A percentile compares a stretch with the other conserved stretches of the same genome.
phyloP scores from a whole-genome alignment of 2,888 invertebrate species.

The Rotaria socialis region DNA sequence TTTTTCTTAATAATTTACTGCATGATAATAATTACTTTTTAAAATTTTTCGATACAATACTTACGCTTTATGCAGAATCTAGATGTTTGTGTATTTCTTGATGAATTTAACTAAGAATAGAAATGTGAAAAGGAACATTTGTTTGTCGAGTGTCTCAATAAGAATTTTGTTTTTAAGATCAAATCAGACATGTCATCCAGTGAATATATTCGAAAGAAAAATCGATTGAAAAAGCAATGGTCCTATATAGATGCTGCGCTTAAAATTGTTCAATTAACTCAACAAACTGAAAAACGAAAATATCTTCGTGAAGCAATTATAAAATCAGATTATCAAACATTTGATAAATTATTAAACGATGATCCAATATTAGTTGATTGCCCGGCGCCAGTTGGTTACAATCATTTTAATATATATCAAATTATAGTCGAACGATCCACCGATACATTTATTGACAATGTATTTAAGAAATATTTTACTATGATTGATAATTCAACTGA shows the following conservation, averaged over 20 bases:
- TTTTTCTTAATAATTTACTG: not conserved
- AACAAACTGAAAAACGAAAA: not conserved
- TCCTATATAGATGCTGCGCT: not conserved
- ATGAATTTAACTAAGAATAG: too few species aligned
- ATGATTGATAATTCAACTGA: not conserved
- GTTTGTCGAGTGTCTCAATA: too few species aligned
- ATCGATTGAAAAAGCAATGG: constrained; percentile 4
- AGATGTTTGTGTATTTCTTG: too few species aligned
- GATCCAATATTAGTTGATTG: not conserved
- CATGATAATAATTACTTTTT: not conserved
- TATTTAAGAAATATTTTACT: not conserved
- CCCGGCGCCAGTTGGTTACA: not conserved
- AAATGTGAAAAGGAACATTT: too few species aligned
- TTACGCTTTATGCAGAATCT: too few species aligned
- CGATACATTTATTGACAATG: not conserved
- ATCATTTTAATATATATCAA: constrained; percentile 12
- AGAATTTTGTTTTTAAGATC: too few species aligned
- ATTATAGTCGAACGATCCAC: not conserved
- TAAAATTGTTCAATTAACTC: constrained; percentile 7
- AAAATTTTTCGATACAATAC: too few species aligned
- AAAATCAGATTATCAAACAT: not conserved
- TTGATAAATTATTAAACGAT: not conserved
- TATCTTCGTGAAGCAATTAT: not conserved
- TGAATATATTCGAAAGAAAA: not conserved
- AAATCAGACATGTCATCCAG: not conserved